Evolutionary conservation across 2,888 invertebrate genomes (phyloP).

Genomic region (Ophion costatus): DNA sequence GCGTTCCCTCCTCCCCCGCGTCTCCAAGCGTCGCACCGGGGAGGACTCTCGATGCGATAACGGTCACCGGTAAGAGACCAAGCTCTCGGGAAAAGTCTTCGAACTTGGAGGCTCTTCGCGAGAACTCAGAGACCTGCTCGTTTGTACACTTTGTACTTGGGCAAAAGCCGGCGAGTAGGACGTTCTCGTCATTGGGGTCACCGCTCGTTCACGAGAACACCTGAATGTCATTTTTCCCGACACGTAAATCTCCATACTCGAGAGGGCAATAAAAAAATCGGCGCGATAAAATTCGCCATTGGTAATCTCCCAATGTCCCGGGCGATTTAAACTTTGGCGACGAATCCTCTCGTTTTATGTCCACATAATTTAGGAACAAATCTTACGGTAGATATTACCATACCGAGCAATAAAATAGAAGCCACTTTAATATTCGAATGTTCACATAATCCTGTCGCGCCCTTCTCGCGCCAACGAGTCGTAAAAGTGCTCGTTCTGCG

Average conservation of each 20-base stretch:
- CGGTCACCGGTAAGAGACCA: background rate
- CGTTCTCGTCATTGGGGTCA: no score
- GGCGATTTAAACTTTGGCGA: constrained; percentile 14
- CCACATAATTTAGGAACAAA: constrained; percentile 28
- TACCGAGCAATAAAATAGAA: constrained; percentile 45
- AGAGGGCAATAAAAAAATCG: background rate
- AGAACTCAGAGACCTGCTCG: background rate
- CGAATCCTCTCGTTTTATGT: constrained; percentile 1
- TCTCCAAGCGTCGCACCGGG: no score
- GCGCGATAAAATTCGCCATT: background rate
- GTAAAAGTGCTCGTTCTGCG: constrained; percentile 41
- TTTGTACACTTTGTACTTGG: background rate
- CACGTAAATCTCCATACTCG: background rate
- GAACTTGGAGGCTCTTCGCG: background rate
- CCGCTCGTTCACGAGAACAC: no score
- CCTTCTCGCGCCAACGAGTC: constrained; percentile 4
- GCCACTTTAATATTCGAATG: constrained; percentile 12
- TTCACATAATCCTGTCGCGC: constrained; percentile 39
- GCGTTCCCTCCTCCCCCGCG: constrained; percentile 46
- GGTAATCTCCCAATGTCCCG: background rate
- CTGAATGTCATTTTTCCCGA: background rate
- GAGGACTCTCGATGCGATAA: no score
- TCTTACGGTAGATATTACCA: constrained; percentile 38
- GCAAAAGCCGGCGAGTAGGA: background rate
- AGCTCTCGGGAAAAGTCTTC: background rate